Evolutionary conservation across 2,797 vertebrate genomes (phyloP).

Genomic region (Syngnathus acus): DNA sequence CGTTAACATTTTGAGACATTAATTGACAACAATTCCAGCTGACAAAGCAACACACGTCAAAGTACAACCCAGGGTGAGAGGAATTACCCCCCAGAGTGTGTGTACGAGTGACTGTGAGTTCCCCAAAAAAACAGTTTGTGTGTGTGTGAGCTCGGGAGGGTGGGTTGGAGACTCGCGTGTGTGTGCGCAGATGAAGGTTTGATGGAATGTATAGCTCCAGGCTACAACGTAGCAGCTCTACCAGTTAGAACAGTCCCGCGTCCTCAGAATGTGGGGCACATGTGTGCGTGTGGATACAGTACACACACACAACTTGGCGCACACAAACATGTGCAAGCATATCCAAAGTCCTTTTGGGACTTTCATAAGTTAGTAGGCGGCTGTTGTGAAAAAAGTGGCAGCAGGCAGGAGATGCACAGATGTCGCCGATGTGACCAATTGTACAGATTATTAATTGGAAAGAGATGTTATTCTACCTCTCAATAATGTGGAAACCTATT

Average conservation of each 20-base stretch:
- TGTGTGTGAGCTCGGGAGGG: not conserved
- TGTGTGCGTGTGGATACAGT: conserved; percentile 3
- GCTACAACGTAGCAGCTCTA: conserved; percentile 31
- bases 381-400: conserved; percentile 9
- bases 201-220: conserved; percentile 44
- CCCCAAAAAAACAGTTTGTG: not conserved
- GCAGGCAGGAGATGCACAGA: not conserved
- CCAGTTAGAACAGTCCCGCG: conserved; percentile 27
- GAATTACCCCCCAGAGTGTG: conserved; percentile 12
- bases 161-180: conserved; percentile 5
- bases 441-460: too few relatives aligned
- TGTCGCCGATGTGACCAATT: not conserved
- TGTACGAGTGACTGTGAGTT: conserved; percentile 10
- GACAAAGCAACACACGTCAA: conserved; percentile 27
- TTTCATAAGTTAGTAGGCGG: conserved; percentile 8
- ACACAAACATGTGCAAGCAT: conserved; percentile 2
- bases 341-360: conserved; percentile 23
- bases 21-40: conserved; percentile 31
- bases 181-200: conserved; percentile 14
- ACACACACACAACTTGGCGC: conserved; percentile 19
- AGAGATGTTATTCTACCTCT: too few relatives aligned
- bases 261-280: conserved; percentile 33
- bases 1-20: conserved; percentile 3
- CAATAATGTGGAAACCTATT: too few relatives aligned
- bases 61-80: conserved; percentile 24